A percentile compares a stretch with the other conserved stretches of the same genome.
Evolutionary conservation across 2,797 vertebrate genomes (phyloP).

Genomic region (Hapalemur alaotrensis): DNA sequence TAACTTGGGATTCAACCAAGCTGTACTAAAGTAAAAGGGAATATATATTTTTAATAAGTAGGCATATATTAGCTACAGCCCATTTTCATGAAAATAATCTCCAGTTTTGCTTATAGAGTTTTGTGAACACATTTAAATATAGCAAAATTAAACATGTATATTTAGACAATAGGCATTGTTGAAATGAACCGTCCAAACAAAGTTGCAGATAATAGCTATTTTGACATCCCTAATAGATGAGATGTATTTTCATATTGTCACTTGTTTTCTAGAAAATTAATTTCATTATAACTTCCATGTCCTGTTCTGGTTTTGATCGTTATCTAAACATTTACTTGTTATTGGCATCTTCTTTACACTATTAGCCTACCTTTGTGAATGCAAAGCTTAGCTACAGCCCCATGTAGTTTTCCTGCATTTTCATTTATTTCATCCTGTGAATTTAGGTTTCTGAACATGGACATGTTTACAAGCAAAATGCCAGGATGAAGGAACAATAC

Average conservation of each 20-base stretch:
- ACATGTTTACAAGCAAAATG: background rate
- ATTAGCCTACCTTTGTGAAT: background rate
- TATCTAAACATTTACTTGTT: background rate
- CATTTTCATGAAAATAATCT: background rate
- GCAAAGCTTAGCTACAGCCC: background rate
- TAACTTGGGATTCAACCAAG: background rate
- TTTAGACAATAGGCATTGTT: background rate
- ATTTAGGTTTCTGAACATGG: background rate
- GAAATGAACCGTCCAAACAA: background rate
- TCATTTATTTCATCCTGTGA: background rate
- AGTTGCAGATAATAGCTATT: background rate
- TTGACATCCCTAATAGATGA: background rate
- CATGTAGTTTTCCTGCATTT: background rate
- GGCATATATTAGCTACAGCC: background rate
- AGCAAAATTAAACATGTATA: background rate
- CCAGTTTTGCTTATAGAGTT: background rate
- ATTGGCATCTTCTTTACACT: background rate
- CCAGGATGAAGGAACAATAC: background rate
- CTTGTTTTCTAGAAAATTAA: background rate
- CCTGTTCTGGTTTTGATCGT: background rate
- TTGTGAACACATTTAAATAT: slow-evolving; percentile 22
- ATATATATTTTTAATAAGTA: background rate
- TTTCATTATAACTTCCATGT: background rate
- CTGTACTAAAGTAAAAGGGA: background rate
- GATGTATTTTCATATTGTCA: background rate